A percentile compares a stretch with the other conserved stretches of the same genome.
Evolutionary conservation across 2,888 invertebrate genomes (phyloP).

Genomic region (Coremacera marginata): DNA sequence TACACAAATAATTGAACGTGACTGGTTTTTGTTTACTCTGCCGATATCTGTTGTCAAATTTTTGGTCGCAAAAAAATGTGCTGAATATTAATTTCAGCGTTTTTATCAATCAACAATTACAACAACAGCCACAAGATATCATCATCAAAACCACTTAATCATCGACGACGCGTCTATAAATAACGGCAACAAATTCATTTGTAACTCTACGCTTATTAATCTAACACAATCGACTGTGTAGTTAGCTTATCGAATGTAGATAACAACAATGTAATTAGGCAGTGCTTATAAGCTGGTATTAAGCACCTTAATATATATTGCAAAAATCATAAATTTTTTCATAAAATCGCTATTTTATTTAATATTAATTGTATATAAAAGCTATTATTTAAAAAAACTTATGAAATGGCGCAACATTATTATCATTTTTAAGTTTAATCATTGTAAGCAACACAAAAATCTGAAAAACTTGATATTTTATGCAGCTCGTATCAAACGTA

Average conservation of each 20-base stretch:
- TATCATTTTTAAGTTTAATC: too few species aligned
- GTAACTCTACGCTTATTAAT: background rate
- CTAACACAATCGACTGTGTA: background rate
- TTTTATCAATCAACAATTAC: background rate
- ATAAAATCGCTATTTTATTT: too few species aligned
- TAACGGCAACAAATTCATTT: slow-evolving; percentile 12
- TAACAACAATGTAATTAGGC: background rate
- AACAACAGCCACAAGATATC: background rate
- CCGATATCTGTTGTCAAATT: background rate
- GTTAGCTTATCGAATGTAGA: background rate
- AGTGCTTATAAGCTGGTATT: too few species aligned
- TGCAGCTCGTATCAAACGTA: too few species aligned
- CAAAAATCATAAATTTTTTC: too few species aligned
- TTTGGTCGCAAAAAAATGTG: background rate
- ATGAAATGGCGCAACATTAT: too few species aligned
- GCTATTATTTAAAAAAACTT: too few species aligned
- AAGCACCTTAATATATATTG: too few species aligned
- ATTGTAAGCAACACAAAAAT: too few species aligned
- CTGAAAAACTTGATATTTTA: too few species aligned
- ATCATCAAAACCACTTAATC: slow-evolving; percentile 1
- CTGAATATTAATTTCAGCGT: slow-evolving; percentile 13
- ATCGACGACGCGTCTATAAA: slow-evolving; percentile 13
- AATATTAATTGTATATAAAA: too few species aligned
- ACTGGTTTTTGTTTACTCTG: background rate
- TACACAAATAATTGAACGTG: background rate